Base-by-base conservation (phyloP, 1,140 invertebrate genomes). In the Harpegnathos saltator region DNA sequence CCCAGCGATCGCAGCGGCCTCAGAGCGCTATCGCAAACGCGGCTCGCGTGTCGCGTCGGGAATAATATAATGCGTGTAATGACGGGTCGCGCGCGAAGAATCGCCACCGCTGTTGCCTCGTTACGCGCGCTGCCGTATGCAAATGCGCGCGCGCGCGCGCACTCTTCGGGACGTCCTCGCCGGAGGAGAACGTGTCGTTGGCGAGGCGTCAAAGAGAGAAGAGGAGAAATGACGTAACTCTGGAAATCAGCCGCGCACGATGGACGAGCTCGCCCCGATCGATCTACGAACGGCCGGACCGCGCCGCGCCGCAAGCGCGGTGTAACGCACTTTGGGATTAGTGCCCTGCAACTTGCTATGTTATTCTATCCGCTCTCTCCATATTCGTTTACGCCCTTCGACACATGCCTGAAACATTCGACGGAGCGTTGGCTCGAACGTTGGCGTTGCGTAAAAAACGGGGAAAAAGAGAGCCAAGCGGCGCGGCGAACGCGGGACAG, bases 1-100 rank as follows among this genome's bases (percentile, higher is more conserved):
- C n/a, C n/a, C n/a, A n/a, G n/a, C 52, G 75, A 80, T 80, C 58
- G 59, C 65, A 71, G 54, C 65, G 59, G 54, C 15, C 33, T 69
- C 33, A 54, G 65, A 59, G 63, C 29, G 56, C 50, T 62, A 63
- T 65, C 24, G 26, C 26, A 69, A 78, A 78, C 63, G 44, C 3
- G 29, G 22, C 24, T 29, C 22, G 11, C n/a, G n/a, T 38, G 24
- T 29, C 52, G 19, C 14, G 17, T 65, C 33, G 50, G 11, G 33
- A 80, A 24, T 12, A 15, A 38, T 38, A 24, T 58, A 48, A 48
- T 48, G 52, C 19, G 33, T 33, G 24, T 56, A 44, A 48, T 44
- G 52, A 68, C 12, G 15, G 14, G 26, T 33, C 48, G 24, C 26
- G 73, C 14, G n/a, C 29, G n/a, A 50, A 22, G 17, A 52, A 33